A percentile compares a stretch with the other conserved stretches of the same genome.
These are phyloP conservation scores for Brienomyrus longianalis DNA, from an alignment of 2,113 vertebrate genomes.

Conservation along the genomic window DNA sequence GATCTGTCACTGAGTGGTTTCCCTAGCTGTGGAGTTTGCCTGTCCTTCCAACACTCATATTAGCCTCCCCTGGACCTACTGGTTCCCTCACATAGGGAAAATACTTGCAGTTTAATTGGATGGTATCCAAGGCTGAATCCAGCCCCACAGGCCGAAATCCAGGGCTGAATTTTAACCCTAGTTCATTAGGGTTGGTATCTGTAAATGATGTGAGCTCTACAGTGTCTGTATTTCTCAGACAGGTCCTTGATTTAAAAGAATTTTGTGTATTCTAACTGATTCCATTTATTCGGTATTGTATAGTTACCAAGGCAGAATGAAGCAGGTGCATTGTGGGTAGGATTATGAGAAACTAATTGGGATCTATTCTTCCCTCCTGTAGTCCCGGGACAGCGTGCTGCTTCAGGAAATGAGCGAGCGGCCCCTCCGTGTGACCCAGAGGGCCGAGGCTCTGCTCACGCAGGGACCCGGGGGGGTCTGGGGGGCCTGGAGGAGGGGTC, in stretches of 20 bases:
- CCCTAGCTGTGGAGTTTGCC: not conserved
- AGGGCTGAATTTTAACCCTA: no score
- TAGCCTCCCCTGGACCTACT: not conserved
- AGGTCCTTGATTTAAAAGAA: not conserved
- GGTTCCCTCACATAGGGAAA: not conserved
- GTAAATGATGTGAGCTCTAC: no score
- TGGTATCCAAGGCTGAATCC: no score
- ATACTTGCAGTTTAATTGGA: not conserved
- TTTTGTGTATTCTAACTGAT: not conserved
- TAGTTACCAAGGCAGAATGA: not conserved
- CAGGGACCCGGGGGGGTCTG: conserved; percentile 10
- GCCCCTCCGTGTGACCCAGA: conserved; percentile 43
- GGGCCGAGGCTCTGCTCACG: conserved; percentile 43
- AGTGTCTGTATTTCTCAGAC: no score
- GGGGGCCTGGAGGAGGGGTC: conserved; percentile 54
- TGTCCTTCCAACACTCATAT: not conserved
- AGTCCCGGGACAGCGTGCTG: conserved; percentile 38
- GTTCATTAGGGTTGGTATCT: no score
- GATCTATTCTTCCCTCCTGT: not conserved
- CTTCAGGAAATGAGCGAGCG: conserved; percentile 49
- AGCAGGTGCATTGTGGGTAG: not conserved
- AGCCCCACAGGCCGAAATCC: no score
- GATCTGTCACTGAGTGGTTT: not conserved
- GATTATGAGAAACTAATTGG: not conserved
- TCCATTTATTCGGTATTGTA: not conserved